phyloP scores from a whole-genome alignment of 2,888 invertebrate species.

The Harpalus rufipes region DNA sequence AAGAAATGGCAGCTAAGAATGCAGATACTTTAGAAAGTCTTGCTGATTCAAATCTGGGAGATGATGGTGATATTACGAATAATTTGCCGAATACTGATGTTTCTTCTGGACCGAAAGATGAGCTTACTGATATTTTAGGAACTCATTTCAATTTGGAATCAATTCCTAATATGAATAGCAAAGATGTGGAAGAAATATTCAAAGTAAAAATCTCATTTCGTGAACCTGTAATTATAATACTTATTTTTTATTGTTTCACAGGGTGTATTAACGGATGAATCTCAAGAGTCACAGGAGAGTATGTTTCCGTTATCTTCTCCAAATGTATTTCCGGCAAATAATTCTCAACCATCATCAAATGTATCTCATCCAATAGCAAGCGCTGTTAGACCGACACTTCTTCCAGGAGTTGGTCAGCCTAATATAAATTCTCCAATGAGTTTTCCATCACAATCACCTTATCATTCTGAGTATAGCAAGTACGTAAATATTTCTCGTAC shows the following conservation, averaged over 20 bases:
- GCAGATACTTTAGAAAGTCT: constrained; percentile 78
- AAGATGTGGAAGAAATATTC: constrained; percentile 95
- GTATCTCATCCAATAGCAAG: constrained; percentile 69
- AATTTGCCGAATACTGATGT: constrained; percentile 75
- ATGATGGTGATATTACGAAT: constrained; percentile 75
- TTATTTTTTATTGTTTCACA: constrained; percentile 69
- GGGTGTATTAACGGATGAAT: constrained; percentile 91
- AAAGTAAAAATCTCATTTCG: constrained; percentile 77
- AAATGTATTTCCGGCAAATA: constrained; percentile 76
- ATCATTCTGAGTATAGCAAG: constrained; percentile 91
- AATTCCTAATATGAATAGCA: constrained; percentile 93
- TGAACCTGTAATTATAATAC: neutral
- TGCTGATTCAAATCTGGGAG: constrained; percentile 75
- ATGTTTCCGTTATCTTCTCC: constrained; percentile 78
- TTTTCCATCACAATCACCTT: constrained; percentile 87
- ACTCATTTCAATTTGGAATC: constrained; percentile 88
- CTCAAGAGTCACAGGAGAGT: constrained; percentile 88
- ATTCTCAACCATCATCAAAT: constrained; percentile 71
- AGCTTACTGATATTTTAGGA: constrained; percentile 83
- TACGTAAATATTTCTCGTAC: constrained; percentile 74
- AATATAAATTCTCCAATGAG: constrained; percentile 84
- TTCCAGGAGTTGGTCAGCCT: constrained; percentile 78
- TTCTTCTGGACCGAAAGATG: constrained; percentile 84
- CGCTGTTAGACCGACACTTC: constrained; percentile 76
- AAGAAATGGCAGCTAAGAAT: constrained; percentile 79